Evolutionary conservation across 2,797 vertebrate genomes (phyloP).

Genomic region (Rhynchonycteris naso): DNA sequence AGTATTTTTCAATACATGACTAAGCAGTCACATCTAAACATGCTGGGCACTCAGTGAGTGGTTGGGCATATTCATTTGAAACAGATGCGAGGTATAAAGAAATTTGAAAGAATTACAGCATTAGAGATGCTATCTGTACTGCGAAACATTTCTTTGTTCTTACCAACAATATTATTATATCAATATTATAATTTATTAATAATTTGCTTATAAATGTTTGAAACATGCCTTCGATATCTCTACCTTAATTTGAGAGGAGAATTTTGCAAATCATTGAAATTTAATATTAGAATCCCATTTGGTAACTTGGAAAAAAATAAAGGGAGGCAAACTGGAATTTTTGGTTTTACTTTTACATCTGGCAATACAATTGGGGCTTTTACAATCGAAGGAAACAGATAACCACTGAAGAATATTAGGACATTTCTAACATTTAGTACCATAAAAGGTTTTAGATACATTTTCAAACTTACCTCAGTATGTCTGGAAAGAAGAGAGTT

Average conservation of each 20-base stretch:
- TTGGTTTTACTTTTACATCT: constrained; percentile 45
- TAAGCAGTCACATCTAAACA: background rate
- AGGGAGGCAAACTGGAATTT: constrained; percentile 39
- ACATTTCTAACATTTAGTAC: background rate
- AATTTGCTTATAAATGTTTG: constrained; percentile 17
- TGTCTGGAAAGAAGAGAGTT: background rate
- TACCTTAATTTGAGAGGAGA: constrained; percentile 49
- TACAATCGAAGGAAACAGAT: constrained; percentile 28
- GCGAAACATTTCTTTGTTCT: background rate
- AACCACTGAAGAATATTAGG: constrained; percentile 15
- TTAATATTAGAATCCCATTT: constrained; percentile 60
- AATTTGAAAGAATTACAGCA: background rate
- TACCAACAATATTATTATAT: constrained; percentile 24
- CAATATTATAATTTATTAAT: constrained; percentile 24
- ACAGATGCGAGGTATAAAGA: constrained; percentile 11
- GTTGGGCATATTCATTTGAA: background rate
- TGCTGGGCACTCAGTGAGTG: background rate
- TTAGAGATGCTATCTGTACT: background rate
- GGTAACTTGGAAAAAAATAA: constrained; percentile 27
- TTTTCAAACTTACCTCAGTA: constrained; percentile 13
- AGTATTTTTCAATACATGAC: background rate
- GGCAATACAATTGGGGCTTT: constrained; percentile 16
- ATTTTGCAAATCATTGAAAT: constrained; percentile 58
- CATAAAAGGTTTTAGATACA: constrained; percentile 21
- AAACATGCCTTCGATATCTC: constrained; percentile 55